These are phyloP conservation scores for Eulimnadia texana DNA, from an alignment of 1,140 invertebrate species.

Conservation along the genomic window DNA sequence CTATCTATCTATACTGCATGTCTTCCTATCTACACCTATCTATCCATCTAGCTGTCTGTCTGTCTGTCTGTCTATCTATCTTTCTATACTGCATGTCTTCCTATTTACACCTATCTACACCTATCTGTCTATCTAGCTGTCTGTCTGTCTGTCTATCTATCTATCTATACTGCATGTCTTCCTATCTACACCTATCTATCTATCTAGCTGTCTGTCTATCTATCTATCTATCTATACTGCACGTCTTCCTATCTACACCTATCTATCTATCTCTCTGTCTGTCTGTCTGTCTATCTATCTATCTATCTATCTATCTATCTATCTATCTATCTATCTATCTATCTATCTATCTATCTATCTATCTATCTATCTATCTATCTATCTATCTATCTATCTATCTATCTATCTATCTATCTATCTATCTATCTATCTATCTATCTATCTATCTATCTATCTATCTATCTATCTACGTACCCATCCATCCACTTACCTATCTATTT, in stretches of 20 bases:
- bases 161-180: not conserved
- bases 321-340: not conserved
- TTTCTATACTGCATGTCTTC: not conserved
- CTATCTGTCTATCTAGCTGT: not conserved
- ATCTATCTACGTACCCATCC: not conserved
- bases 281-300: not conserved
- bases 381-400: not conserved
- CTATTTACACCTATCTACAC: no score
- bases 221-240: not conserved
- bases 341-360: not conserved
- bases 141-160: not conserved
- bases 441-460: not conserved
- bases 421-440: not conserved
- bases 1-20: not conserved
- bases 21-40: not conserved
- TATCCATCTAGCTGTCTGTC: not conserved
- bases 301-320: not conserved
- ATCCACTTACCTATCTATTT: not conserved
- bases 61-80: not conserved
- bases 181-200: not conserved
- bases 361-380: not conserved
- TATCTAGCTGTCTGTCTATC: not conserved
- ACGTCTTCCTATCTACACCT: not conserved
- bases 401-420: not conserved
- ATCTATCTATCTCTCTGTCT: not conserved